phyloP scores from a whole-genome alignment of 2,797 vertebrate genomes.

The Hypotaenidia philippensis region DNA sequence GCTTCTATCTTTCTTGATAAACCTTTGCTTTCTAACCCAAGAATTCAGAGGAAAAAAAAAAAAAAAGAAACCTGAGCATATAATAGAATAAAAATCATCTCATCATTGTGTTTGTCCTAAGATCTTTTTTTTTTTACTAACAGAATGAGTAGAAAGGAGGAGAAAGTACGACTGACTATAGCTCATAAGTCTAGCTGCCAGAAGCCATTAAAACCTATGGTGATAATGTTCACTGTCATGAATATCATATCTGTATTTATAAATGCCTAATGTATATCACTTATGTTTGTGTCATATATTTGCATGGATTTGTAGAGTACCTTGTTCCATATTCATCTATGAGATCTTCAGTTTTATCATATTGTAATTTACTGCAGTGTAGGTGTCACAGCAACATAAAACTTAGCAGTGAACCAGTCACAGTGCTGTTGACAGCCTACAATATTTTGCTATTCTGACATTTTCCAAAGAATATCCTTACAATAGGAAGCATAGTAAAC shows the following conservation, averaged over 20 bases:
- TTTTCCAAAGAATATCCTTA: not conserved
- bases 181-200: not conserved
- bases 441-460: not conserved
- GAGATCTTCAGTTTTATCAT: not conserved
- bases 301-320: not conserved
- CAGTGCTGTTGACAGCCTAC: not conserved
- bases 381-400: not conserved
- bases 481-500: not conserved
- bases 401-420: not conserved
- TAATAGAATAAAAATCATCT: not conserved
- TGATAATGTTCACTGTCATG: not conserved
- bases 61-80: accelerated
- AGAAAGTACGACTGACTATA: not conserved
- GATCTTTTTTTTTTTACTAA: not conserved
- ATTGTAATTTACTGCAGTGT: not conserved
- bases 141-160: not conserved
- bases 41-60: not conserved
- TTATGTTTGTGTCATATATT: not conserved
- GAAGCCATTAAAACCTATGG: not conserved
- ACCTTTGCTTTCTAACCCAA: not conserved
- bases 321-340: not conserved
- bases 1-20: not conserved
- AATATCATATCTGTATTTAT: not conserved
- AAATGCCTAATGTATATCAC: not conserved
- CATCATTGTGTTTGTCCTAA: not conserved